A percentile compares a stretch with the other conserved stretches of the same genome.
phyloP scores from a whole-genome alignment of 2,113 vertebrate species.

The Eonycteris spelaea region DNA sequence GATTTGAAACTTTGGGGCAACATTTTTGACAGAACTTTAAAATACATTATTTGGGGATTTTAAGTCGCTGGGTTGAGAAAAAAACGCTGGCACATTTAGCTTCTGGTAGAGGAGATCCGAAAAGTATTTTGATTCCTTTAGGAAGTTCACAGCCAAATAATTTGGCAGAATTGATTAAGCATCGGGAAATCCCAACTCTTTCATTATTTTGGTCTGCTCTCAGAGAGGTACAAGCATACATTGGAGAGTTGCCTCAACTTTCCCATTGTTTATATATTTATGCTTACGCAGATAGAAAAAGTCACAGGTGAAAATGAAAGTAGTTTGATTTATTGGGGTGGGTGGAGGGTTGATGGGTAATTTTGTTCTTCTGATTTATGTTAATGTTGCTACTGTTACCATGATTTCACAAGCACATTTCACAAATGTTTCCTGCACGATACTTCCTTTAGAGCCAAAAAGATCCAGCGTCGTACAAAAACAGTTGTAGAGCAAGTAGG shows the following conservation, averaged over 20 bases:
- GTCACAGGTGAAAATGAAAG: not conserved
- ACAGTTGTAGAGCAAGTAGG: not conserved
- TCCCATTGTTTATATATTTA: not conserved
- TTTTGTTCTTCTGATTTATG: not conserved
- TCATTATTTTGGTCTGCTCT: not conserved
- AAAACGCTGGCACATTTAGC: not conserved
- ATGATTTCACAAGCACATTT: constrained; percentile 1
- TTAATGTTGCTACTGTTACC: not conserved
- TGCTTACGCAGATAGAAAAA: not conserved
- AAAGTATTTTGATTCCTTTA: not conserved
- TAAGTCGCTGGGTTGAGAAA: constrained; percentile 6
- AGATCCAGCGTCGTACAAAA: not conserved
- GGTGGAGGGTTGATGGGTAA: not conserved
- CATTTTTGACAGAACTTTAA: not conserved
- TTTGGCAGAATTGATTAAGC: not conserved
- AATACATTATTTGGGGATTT: not conserved
- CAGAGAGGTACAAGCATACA: not conserved
- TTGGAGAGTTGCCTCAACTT: not conserved
- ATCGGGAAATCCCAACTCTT: not conserved
- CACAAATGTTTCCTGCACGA: not conserved
- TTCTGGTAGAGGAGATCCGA: not conserved
- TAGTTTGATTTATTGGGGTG: not conserved
- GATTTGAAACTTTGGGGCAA: not conserved
- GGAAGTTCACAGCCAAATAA: not conserved
- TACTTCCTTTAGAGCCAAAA: not conserved